Base-by-base conservation (phyloP, 2,888 invertebrate species). In the Tinea trinotella region DNA sequence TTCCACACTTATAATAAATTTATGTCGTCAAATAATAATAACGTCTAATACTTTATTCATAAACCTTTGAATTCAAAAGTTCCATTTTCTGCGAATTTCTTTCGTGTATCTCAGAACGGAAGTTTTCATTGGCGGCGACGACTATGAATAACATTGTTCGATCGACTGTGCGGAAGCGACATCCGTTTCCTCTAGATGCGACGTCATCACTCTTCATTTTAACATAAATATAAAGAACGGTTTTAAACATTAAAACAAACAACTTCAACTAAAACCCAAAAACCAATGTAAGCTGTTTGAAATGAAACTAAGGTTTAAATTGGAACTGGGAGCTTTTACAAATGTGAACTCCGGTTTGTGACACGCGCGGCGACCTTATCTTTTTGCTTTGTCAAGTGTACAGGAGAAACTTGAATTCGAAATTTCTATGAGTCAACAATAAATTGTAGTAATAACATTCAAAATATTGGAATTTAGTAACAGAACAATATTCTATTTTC, bases 121-220 rank as follows among this genome's bases (percentile, higher is more conserved):
- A 74, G 74, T 74, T 73, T 68, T 64, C 60, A 61, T 65, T 68
- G 60, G 57, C 59, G 66, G 56, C 56, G 55, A 56, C 53, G 56
- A 50, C 40, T 66, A 69, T 74, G 74, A 74, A 71, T 74, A 72
- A 72, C 40, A 20, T 20, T 66, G 65, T 61, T 24, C 65, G 67
- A 60, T 62, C 63, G 64, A 57, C 59, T 35, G 58, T 53, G 34
- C 56, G 58, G 58, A 57, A 58, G 56, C 50, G 52, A 57, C 56
- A 57, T 58, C 57, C 56, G 57, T 30, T 50, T 50, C 50, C 50
- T 50, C 9, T 50, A 24, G 46, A 40, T 40, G 40, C 35, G 35
- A 35, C 35, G 3, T 10, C 10, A 10, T 7, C n/a, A n/a, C n/a
- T 4, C 5, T 35, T 35, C n/a, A 35, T 40, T 53, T 19, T 20